Evolutionary conservation across 2,797 vertebrate genomes (phyloP).

Genomic region (Alauda arvensis): DNA sequence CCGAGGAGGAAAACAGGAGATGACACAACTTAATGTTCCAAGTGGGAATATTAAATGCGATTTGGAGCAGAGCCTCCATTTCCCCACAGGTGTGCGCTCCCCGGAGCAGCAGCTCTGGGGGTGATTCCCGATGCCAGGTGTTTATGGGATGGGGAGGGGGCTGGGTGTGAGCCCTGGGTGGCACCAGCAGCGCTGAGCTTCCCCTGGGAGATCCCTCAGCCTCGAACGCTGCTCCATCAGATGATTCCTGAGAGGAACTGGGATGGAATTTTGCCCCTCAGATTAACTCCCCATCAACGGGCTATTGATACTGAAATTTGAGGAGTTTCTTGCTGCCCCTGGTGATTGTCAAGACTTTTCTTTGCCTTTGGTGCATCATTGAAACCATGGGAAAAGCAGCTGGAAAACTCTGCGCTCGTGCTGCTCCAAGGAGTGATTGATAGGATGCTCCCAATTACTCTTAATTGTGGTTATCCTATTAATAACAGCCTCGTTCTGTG

Average conservation of each 20-base stretch:
- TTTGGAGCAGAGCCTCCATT: background rate
- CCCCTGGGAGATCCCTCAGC: background rate
- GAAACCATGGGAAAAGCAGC: background rate
- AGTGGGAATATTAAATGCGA: rapidly evolving
- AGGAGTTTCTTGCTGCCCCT: background rate
- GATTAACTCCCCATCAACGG: rapidly evolving
- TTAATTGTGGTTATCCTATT: constrained; percentile 14
- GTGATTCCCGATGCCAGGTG: background rate
- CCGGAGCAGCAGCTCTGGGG: background rate
- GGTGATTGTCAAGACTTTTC: background rate
- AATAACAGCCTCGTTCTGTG: background rate
- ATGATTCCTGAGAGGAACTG: background rate
- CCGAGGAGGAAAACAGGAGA: background rate
- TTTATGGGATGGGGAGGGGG: background rate
- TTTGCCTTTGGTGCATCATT: background rate
- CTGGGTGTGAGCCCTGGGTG: background rate
- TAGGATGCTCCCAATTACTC: background rate
- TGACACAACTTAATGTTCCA: rapidly evolving
- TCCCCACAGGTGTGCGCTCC: background rate
- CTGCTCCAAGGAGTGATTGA: background rate
- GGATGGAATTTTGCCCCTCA: background rate
- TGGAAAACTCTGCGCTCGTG: background rate
- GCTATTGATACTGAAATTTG: rapidly evolving
- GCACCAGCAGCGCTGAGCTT: background rate
- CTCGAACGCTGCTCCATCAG: background rate